Conservation (phyloP, 1,140 invertebrate species). For the Drosophila sturtevanti region DNA sequence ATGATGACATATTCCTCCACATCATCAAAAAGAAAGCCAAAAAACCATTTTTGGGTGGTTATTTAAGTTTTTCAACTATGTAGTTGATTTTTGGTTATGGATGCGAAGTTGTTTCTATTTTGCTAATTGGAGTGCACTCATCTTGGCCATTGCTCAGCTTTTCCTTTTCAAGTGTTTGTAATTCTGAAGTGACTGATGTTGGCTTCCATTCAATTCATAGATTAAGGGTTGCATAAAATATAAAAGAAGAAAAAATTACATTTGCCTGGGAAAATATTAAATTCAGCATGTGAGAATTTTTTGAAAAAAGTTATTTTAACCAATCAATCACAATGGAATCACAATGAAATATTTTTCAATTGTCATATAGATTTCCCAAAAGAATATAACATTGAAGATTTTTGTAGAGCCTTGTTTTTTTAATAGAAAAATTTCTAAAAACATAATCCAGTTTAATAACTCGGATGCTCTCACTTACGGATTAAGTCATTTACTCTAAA, state of each 20-base stretch:
- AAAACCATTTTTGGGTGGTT: constrained; percentile 42
- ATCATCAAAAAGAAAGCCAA: constrained; percentile 29
- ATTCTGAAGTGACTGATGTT: constrained; percentile 4
- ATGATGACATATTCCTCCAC: constrained; percentile 33
- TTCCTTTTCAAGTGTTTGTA: neutral
- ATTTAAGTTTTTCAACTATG: constrained; percentile 16
- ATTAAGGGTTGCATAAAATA: constrained; percentile 1
- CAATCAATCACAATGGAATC: neutral
- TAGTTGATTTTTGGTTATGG: neutral
- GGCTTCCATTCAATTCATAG: no score
- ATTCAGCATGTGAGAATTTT: neutral
- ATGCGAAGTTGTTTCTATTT: constrained; percentile 2
- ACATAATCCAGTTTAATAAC: no score
- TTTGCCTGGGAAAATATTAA: neutral
- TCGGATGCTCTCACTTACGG: no score
- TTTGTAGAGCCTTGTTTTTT: no score
- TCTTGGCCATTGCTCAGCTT: constrained; percentile 6
- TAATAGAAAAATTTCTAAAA: no score
- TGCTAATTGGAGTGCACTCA: constrained; percentile 28
- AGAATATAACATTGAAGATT: no score
- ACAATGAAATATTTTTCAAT: no score
- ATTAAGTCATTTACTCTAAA: no score
- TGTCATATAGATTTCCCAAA: no score
- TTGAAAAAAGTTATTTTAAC: neutral
- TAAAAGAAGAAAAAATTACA: neutral